Conservation (phyloP, 2,888 invertebrate genomes). For the Metallyticus violacea region DNA sequence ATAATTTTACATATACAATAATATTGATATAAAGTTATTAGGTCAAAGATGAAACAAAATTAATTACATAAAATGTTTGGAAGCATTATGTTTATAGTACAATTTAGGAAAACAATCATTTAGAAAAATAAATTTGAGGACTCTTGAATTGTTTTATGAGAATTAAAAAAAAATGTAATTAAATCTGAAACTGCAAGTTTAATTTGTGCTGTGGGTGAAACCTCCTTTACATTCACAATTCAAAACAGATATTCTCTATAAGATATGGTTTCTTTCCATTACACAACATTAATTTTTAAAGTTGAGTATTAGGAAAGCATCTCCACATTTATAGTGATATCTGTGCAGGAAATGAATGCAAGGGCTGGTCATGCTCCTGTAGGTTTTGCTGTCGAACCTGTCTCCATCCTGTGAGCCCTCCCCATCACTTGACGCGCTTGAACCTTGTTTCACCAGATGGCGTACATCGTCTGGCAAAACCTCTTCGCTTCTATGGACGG, state of each 20-base stretch:
- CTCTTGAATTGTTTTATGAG: not conserved
- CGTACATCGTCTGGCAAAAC: slow-evolving; percentile 85
- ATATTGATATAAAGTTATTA: not conserved
- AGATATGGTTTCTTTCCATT: not conserved
- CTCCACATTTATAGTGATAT: not conserved
- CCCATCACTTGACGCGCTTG: slow-evolving; percentile 92
- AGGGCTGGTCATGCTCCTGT: not conserved
- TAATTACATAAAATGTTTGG: not conserved
- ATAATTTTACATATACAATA: not conserved
- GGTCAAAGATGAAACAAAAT: not conserved
- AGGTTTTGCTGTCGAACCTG: slow-evolving; percentile 38
- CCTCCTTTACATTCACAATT: not conserved
- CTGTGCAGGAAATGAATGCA: not conserved
- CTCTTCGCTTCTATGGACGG: slow-evolving; percentile 98
- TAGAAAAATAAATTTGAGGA: not conserved
- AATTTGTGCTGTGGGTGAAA: not conserved
- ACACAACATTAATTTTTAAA: not conserved
- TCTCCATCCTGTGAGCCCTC: slow-evolving; percentile 57
- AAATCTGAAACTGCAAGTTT: not conserved
- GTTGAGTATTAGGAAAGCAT: not conserved
- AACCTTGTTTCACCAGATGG: slow-evolving; percentile 68
- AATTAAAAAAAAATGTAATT: too few species aligned
- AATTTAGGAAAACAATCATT: not conserved
- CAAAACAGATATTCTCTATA: not conserved
- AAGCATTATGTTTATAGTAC: not conserved